These are phyloP conservation scores for Zootoca vivipara DNA, from an alignment of 2,113 vertebrate genomes.

Conservation along the genomic window DNA sequence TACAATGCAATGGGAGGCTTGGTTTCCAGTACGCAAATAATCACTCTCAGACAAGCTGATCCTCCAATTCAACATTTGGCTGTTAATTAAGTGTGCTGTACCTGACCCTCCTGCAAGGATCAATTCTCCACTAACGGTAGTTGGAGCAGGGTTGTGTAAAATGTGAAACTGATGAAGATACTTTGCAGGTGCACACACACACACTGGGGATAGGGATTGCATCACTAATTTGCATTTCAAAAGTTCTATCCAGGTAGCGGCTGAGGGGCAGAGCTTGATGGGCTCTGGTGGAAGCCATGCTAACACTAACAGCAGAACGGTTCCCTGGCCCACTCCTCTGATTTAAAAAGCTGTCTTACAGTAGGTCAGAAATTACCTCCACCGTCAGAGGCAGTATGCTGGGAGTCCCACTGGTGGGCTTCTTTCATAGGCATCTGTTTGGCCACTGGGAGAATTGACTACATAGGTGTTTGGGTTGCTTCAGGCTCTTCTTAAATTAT, in stretches of 20 bases:
- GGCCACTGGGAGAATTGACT: no score
- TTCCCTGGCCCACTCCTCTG: no score
- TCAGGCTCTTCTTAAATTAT: no score
- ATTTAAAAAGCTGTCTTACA: no score
- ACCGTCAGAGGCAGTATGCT: no score
- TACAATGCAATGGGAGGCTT: neutral
- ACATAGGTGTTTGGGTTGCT: no score
- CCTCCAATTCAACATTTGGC: neutral
- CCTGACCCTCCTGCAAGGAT: neutral
- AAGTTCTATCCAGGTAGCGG: neutral
- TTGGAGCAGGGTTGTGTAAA: no score
- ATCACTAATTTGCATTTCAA: neutral
- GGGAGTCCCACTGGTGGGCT: no score
- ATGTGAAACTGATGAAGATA: neutral
- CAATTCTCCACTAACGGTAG: neutral
- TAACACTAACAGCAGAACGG: neutral
- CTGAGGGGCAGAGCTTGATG: neutral
- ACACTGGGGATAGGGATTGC: neutral
- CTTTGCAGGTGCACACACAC: neutral
- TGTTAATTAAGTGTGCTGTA: neutral
- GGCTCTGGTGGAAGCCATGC: neutral
- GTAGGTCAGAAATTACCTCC: no score
- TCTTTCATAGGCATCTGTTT: no score
- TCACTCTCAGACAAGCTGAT: neutral
- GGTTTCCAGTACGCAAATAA: neutral